Percentiles rank a stretch among this genome's conserved stretches.
phyloP scores from a whole-genome alignment of 2,797 vertebrate species.

The Epinephelus awoara region DNA sequence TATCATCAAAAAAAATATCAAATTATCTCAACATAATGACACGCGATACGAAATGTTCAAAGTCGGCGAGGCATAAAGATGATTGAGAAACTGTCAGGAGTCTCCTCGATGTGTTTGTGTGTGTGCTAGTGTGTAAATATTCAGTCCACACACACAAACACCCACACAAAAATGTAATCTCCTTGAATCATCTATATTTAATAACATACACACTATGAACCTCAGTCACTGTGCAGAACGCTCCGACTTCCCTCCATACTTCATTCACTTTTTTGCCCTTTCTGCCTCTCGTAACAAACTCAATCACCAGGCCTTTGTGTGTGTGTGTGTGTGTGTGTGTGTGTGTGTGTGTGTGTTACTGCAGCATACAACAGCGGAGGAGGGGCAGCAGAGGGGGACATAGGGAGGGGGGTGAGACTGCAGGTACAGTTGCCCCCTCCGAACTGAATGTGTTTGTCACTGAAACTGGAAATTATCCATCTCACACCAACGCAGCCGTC shows the following conservation, averaged over 20 bases:
- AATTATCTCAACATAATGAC: slow-evolving; percentile 37
- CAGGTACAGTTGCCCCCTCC: slow-evolving; percentile 29
- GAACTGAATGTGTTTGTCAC: slow-evolving; percentile 52
- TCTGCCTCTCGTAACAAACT: slow-evolving; percentile 14
- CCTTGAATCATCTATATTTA: slow-evolving; percentile 54
- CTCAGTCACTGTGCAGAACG: slow-evolving; percentile 23
- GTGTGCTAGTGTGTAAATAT: slow-evolving; percentile 2
- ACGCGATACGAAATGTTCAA: slow-evolving; percentile 33
- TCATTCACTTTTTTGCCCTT: slow-evolving; percentile 14
- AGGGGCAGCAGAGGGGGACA: neutral
- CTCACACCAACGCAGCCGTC: slow-evolving; percentile 54
- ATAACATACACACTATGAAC: slow-evolving; percentile 39
- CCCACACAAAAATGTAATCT: slow-evolving; percentile 33
- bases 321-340: slow-evolving; percentile 14
- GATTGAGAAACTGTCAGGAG: slow-evolving; percentile 46
- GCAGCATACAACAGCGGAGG: slow-evolving; percentile 19
- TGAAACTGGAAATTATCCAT: slow-evolving; percentile 69
- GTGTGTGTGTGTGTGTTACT: slow-evolving; percentile 1
- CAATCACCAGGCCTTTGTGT: slow-evolving; percentile 11
- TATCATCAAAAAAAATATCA: slow-evolving; percentile 44
- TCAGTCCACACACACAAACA: slow-evolving; percentile 6
- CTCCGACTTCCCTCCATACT: neutral
- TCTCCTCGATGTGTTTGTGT: neutral
- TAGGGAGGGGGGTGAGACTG: slow-evolving; percentile 11
- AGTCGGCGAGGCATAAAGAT: slow-evolving; percentile 25